Conservation (phyloP, 2,888 invertebrate genomes). For the Cataglyphis rosenhaueri region DNA sequence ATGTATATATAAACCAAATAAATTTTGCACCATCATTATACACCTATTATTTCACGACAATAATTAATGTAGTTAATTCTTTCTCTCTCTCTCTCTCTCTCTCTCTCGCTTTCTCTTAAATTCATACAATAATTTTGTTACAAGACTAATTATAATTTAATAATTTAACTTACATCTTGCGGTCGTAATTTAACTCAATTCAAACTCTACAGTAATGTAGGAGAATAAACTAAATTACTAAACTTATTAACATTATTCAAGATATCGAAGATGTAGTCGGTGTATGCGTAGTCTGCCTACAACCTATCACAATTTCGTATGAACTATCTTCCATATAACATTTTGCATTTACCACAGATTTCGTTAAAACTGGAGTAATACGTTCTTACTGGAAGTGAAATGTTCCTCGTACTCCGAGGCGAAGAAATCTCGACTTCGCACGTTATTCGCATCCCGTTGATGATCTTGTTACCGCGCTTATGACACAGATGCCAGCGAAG, state of each 20-base stretch:
- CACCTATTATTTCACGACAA: background rate
- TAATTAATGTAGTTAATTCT: conserved; percentile 32
- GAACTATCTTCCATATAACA: conserved; percentile 10
- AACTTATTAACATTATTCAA: conserved; percentile 28
- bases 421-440: conserved; percentile 48
- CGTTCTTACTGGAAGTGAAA: conserved; percentile 39
- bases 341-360: conserved; percentile 35
- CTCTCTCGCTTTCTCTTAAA: background rate
- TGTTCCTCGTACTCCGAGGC: conserved; percentile 7
- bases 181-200: conserved; percentile 24
- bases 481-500: conserved; percentile 41
- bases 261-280: conserved; percentile 30
- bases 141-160: conserved; percentile 35
- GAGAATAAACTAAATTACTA: conserved; percentile 19
- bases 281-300: conserved; percentile 1
- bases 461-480: conserved; percentile 63
- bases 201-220: background rate
- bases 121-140: background rate
- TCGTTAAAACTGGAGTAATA: conserved; percentile 54
- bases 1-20: background rate
- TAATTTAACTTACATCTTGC: conserved; percentile 10
- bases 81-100: too few species aligned
- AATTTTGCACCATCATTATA: background rate
- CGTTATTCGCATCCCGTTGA: conserved; percentile 47
- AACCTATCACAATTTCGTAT: conserved; percentile 25